Evolutionary conservation across 2,113 vertebrate species (phyloP).

Genomic region (Bothrops jararaca): DNA sequence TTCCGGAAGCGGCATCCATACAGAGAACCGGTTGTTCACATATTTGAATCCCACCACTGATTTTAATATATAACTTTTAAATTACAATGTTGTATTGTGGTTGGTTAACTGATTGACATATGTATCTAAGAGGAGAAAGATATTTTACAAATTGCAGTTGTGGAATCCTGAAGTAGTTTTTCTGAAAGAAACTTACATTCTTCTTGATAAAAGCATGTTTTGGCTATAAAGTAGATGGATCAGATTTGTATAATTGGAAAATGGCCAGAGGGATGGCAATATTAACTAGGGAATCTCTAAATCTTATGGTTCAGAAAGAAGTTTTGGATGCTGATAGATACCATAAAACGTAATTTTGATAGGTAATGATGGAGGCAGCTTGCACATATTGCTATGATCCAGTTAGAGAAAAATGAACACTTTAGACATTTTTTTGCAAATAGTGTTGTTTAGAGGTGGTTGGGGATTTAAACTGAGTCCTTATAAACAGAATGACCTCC

Average conservation of each 20-base stretch:
- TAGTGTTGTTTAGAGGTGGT: background rate
- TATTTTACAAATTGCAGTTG: background rate
- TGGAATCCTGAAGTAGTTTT: background rate
- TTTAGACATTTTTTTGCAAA: background rate
- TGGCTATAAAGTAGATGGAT: background rate
- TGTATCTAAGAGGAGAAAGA: background rate
- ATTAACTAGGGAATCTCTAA: background rate
- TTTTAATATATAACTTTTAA: background rate
- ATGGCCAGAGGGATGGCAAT: background rate
- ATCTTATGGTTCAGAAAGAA: background rate
- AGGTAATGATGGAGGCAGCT: background rate
- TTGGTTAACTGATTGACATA: background rate
- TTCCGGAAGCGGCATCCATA: too few species aligned
- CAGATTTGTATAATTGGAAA: background rate
- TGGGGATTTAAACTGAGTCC: background rate
- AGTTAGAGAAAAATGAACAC: background rate
- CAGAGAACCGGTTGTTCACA: too few species aligned
- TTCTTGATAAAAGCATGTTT: background rate
- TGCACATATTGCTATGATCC: background rate
- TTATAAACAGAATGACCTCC: background rate
- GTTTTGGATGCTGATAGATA: background rate
- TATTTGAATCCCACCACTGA: background rate
- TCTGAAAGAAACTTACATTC: background rate
- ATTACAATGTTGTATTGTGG: background rate
- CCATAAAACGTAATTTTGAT: background rate